Evolutionary conservation across 2,113 vertebrate species (phyloP).

Genomic region (Aphelocoma coerulescens): DNA sequence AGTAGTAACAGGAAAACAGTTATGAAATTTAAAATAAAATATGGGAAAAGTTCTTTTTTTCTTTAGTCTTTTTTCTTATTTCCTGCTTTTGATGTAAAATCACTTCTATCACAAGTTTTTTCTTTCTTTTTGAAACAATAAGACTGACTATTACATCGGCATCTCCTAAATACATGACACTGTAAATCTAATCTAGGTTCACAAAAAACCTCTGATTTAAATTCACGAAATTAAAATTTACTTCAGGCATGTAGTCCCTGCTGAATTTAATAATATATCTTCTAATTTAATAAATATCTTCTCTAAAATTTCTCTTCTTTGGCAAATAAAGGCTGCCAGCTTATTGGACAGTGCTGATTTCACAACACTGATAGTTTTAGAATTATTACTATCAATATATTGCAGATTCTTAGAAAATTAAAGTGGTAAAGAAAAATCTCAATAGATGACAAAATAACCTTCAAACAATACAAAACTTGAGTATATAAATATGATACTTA

Average conservation of each 20-base stretch:
- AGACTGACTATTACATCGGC: background rate
- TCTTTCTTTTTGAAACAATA: background rate
- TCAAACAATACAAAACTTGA: background rate
- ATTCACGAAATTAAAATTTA: background rate
- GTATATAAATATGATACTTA: background rate
- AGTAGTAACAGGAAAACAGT: background rate
- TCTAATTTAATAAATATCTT: background rate
- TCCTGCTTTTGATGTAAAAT: background rate
- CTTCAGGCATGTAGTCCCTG: background rate
- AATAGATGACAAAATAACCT: background rate
- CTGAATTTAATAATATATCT: background rate
- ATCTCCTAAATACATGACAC: background rate
- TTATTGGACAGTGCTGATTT: background rate
- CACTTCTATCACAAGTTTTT: background rate
- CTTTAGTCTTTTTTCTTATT: background rate
- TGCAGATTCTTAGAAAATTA: background rate
- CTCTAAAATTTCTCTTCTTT: background rate
- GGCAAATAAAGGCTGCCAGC: background rate
- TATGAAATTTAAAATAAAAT: background rate
- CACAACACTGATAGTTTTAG: background rate
- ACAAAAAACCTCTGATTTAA: background rate
- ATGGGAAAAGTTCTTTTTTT: fast-evolving
- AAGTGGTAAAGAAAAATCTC: background rate
- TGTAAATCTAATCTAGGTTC: background rate
- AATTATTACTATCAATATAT: background rate